Percentiles rank a stretch among this genome's conserved stretches.
Conservation (phyloP, 2,113 vertebrate genomes). For the Oncorhynchus keta region DNA sequence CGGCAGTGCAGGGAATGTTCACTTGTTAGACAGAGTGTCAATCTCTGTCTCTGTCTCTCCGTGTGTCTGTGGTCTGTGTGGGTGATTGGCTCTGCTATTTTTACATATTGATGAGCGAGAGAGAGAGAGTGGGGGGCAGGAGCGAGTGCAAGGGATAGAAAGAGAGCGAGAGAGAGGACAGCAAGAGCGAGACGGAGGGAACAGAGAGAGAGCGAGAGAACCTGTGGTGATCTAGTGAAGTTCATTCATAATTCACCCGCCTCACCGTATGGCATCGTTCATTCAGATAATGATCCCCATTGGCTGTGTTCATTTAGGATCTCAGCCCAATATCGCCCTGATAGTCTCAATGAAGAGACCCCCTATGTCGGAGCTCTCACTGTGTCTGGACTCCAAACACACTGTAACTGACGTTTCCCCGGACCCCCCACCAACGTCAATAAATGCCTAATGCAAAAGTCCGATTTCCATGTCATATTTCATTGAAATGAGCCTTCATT, state of each 20-base stretch:
- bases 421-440: background rate
- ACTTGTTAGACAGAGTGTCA: constrained; percentile 46
- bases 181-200: background rate
- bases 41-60: background rate
- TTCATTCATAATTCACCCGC: constrained; percentile 77
- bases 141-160: background rate
- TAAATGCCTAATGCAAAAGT: no score
- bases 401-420: constrained; percentile 18
- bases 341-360: background rate
- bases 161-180: background rate
- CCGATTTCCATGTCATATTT: no score
- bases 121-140: background rate
- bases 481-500: no score
- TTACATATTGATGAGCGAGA: background rate
- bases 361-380: background rate
- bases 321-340: constrained; percentile 57
- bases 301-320: constrained; percentile 67
- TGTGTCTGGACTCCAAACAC: constrained; percentile 53
- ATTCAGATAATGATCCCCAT: constrained; percentile 74
- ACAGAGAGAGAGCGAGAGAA: background rate
- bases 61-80: constrained; percentile 22
- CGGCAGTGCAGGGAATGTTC: constrained; percentile 39
- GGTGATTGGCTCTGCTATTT: constrained; percentile 2
- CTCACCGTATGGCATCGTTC: constrained; percentile 61
- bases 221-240: constrained; percentile 58